Conservation (phyloP, 2,888 invertebrate species). For the Pseudococcus longispinus region DNA sequence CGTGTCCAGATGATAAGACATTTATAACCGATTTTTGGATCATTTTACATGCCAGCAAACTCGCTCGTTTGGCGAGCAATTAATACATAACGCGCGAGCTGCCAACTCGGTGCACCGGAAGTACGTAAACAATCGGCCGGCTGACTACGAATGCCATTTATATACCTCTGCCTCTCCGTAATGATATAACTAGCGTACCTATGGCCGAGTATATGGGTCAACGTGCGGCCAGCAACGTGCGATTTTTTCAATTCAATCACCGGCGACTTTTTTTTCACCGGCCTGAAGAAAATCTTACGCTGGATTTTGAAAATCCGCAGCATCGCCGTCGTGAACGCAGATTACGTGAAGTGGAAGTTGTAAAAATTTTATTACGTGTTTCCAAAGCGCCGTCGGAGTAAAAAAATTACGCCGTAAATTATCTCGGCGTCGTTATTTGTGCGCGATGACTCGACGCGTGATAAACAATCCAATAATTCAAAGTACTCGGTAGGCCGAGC, state of each 20-base stretch:
- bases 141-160: not conserved
- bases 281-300: not conserved
- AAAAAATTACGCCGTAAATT: not conserved
- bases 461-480: not conserved
- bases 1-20: not conserved
- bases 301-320: not conserved
- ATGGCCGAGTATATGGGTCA: slow-evolving; percentile 16
- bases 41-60: not conserved
- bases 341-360: not conserved
- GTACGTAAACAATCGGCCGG: not conserved
- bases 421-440: not conserved
- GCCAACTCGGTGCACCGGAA: not conserved
- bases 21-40: slow-evolving; percentile 4
- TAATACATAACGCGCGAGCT: not conserved
- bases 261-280: not conserved
- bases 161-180: not conserved
- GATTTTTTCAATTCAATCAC: not conserved
- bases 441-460: not conserved
- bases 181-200: not conserved
- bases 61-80: not conserved
- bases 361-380: not conserved
- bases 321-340: not conserved
- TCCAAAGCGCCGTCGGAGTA: not conserved
- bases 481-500: not conserved
- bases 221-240: not conserved